These are phyloP conservation scores for Pseudotriccus pelzelni DNA, from an alignment of 2,797 vertebrate genomes.

Conservation along the genomic window DNA sequence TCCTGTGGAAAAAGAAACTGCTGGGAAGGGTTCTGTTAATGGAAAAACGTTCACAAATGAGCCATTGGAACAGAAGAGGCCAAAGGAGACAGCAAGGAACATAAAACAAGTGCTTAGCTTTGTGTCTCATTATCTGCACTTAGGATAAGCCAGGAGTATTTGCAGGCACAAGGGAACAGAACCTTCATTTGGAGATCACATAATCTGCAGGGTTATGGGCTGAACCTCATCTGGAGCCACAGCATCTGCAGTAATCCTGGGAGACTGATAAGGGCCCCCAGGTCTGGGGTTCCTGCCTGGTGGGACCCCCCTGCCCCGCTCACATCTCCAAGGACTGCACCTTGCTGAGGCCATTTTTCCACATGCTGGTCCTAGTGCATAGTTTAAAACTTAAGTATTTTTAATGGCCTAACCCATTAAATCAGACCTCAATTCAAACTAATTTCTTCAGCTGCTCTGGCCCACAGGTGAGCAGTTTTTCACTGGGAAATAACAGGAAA, in stretches of 20 bases:
- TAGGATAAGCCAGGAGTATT: background rate
- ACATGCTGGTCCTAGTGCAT: rapidly evolving
- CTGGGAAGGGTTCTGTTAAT: background rate
- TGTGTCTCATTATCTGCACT: background rate
- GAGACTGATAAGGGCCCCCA: too few relatives aligned
- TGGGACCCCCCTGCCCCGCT: background rate
- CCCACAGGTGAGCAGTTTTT: background rate
- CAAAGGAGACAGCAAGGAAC: background rate
- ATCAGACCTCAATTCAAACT: background rate
- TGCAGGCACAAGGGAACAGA: background rate
- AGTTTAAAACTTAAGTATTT: background rate
- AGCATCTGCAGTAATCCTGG: background rate
- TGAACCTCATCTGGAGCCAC: too few relatives aligned
- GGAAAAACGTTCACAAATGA: background rate
- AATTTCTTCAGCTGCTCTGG: background rate
- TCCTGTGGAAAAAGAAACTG: background rate
- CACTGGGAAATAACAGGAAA: rapidly evolving
- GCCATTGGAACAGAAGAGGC: background rate
- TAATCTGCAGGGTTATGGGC: background rate
- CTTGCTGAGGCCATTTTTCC: background rate
- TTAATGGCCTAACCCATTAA: background rate
- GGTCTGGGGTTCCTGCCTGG: background rate
- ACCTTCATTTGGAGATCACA: background rate
- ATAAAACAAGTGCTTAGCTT: background rate
- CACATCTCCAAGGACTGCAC: rapidly evolving